Percentiles rank a stretch among this genome's conserved stretches.
phyloP scores from a whole-genome alignment of 2,888 invertebrate genomes.

The Orthosia incerta region DNA sequence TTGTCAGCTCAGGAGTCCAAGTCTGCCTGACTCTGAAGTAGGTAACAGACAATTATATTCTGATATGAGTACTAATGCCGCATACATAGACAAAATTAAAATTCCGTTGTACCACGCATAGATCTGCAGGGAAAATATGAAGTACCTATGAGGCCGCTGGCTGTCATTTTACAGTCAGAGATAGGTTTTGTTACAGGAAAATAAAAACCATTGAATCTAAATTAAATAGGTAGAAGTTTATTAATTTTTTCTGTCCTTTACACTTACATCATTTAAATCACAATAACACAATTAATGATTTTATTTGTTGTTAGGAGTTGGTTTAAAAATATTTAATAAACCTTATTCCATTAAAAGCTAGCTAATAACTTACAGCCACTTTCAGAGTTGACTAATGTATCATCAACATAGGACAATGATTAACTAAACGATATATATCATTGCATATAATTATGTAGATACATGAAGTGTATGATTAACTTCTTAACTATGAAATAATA shows the following conservation, averaged over 20 bases:
- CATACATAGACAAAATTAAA: too few species aligned
- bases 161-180: neutral
- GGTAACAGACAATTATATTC: too few species aligned
- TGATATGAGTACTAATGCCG: too few species aligned
- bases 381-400: neutral
- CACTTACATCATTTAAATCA: constrained; percentile 4
- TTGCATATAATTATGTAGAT: neutral
- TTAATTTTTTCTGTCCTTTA: neutral
- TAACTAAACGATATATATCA: neutral
- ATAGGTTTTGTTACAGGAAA: neutral
- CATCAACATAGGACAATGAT: neutral
- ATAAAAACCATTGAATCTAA: constrained; percentile 7
- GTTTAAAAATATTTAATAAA: constrained; percentile 4
- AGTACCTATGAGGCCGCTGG: too few species aligned
- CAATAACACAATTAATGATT: constrained; percentile 14
- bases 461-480: constrained; percentile 4
- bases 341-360: constrained; percentile 10
- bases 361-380: neutral
- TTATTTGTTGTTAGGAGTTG: constrained; percentile 1
- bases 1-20: too few species aligned
- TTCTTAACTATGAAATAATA: constrained; percentile 18
- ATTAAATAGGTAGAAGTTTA: constrained; percentile 5
- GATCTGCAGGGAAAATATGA: too few species aligned
- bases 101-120: too few species aligned
- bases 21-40: too few species aligned